Evolutionary conservation across 2,113 vertebrate genomes (phyloP), one percentile per base, ranked within the genome.

Genomic region (Ursus arctos): DNA sequence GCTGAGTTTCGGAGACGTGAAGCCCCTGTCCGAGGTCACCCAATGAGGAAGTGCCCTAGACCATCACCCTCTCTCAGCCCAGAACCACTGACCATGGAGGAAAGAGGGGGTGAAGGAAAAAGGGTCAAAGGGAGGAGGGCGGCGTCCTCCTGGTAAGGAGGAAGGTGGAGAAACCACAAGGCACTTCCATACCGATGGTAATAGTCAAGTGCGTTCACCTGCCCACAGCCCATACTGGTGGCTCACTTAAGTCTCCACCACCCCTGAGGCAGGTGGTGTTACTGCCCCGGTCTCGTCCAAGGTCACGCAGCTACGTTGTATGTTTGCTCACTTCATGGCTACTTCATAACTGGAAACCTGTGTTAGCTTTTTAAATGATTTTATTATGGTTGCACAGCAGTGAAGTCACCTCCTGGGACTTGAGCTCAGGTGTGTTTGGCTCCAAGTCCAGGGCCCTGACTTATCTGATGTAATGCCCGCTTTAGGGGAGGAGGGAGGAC

Each of bases 151-250:
- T 24, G 47, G 49, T 19, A 19, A 51, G 40, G 36, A 12, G 0
- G 15, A 7, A 49, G 53, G 40, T 49, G 4, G 69, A 57, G 55
- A 61, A 28, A 28, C 4, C 69, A 3, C 36, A 13, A 11, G 85
- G 28, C 71, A 33, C 36, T 18, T 28, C 22, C 22, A 22, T 8
- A 1, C n/a, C 19, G 0, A 0, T 11, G 28, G 63, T 18, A 4
- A 16, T 2, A 40, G 51, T 26, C 7, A 4, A 16, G 6, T 13
- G 18, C 24, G 3, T 47, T n/a, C n/a, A 7, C 47, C 57, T 2
- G 19, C 15, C 91, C 71, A 40, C 49, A 7, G 57, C 77, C 77
- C 77, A 22, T 36, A 71, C 13, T 21, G 22, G 9, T 18, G 40
- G 47, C 57, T 55, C 80, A 24, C 31, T 40, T 76, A 81, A 40